Base-by-base conservation (phyloP, 2,888 invertebrate genomes). In the Synanthedon myopaeformis region DNA sequence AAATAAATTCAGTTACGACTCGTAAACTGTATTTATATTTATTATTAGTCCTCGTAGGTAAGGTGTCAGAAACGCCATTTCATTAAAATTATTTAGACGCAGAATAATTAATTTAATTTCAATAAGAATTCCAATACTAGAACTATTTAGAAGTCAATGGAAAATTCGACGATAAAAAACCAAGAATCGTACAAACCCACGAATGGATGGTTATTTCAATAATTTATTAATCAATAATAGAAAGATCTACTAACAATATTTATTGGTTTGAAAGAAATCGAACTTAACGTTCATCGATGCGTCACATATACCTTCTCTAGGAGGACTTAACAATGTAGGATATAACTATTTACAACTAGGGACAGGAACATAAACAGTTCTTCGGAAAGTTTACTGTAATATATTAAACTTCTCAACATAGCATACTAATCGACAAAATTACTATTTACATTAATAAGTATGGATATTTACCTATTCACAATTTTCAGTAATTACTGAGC, bases 341-440 rank as follows among this genome's bases (percentile, higher is more conserved):
- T 35, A 35, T 35, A 10, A 35, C 10, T 84, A 85, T 85, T 77
- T 84, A 86, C 82, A 85, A 78, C 82, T 84, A 85, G 80, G 65
- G 71, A 74, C 81, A 86, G 84, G 87, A 87, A 87, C 87, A 85
- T 82, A 86, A 82, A 82, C 81, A 84, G 84, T 83, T 79, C 79
- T 73, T 84, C 79, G 72, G 76, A 77, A 81, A 79, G 77, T 75
- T 70, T 76, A 74, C 66, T 77, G 78, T 81, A 75, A 84, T 85
- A 86, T 86, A 85, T 85, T 86, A 87, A 79, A 79, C 71, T 79
- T 79, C 81, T 77, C 69, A 76, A 70, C 71, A 68, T 75, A 76
- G 13, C 60, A 70, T 74, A 72, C 72, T 76, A 78, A 67, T 69
- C 69, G 71, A 72, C 69, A 70, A 74, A 35, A 67, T 72, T 63